phyloP scores from a whole-genome alignment of 2,888 invertebrate genomes.

The Eupelmus urozonus region DNA sequence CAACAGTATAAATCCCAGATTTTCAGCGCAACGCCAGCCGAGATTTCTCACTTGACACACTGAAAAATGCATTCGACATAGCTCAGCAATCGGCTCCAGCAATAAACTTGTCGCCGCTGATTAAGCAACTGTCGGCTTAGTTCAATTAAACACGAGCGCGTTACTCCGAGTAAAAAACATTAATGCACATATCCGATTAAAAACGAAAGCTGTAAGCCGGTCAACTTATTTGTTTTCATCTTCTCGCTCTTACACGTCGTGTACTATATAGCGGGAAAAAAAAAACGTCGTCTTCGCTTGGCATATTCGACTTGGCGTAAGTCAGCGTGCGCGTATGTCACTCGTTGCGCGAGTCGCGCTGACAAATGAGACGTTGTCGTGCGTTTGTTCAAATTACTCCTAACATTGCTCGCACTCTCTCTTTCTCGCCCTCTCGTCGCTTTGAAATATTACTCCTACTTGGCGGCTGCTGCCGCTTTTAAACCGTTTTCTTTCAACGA shows the following conservation, averaged over 20 bases:
- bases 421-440: constrained; percentile 64
- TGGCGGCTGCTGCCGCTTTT: constrained; percentile 39
- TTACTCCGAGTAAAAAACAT: not conserved
- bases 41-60: constrained; percentile 5
- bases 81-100: constrained; percentile 6
- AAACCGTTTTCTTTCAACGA: constrained; percentile 22
- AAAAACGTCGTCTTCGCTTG: constrained; percentile 44
- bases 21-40: not conserved
- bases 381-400: constrained; percentile 76
- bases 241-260: not conserved
- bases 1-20: not conserved
- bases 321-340: constrained; percentile 59
- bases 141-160: constrained; percentile 62
- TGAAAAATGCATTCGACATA: constrained; percentile 32
- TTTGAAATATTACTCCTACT: constrained; percentile 75
- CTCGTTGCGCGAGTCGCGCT: constrained; percentile 65
- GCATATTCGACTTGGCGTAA: constrained; percentile 18
- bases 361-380: constrained; percentile 77
- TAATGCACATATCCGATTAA: constrained; percentile 13
- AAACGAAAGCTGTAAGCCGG: not conserved
- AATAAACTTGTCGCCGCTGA: constrained; percentile 52
- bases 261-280: constrained; percentile 3
- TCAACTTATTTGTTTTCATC: constrained; percentile 19
- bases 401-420: constrained; percentile 68
- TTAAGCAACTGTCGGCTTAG: constrained; percentile 62